Conservation (phyloP, 1,140 invertebrate genomes). For the Belonocnema kinseyi region DNA sequence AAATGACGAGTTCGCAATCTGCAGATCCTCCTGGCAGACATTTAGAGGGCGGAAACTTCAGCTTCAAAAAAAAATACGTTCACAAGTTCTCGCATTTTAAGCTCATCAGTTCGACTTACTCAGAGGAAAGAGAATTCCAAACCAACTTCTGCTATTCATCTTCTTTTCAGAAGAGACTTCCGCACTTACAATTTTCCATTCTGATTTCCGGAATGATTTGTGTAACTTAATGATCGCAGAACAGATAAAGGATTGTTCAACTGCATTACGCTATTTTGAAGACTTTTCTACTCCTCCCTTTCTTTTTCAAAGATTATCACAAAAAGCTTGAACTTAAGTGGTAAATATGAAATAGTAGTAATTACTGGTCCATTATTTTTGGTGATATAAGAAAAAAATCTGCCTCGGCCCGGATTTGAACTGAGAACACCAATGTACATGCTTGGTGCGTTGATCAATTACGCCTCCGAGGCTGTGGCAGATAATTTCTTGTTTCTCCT, state of each 20-base stretch:
- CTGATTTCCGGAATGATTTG: slow-evolving; percentile 11
- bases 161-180: slow-evolving; percentile 19
- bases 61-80: background rate
- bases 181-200: slow-evolving; percentile 18
- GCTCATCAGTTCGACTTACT: slow-evolving; percentile 30
- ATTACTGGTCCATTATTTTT: too few relatives aligned
- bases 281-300: too few relatives aligned
- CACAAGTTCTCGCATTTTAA: slow-evolving; percentile 29
- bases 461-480: background rate
- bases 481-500: too few relatives aligned
- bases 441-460: too few relatives aligned
- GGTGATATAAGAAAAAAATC: too few relatives aligned
- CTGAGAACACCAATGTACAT: too few relatives aligned
- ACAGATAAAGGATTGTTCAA: slow-evolving; percentile 4
- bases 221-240: background rate
- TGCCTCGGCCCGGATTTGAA: too few relatives aligned
- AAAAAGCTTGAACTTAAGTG: background rate
- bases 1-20: background rate
- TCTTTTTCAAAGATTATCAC: too few relatives aligned
- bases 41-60: background rate
- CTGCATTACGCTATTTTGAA: too few relatives aligned
- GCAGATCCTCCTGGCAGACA: background rate
- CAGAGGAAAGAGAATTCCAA: background rate
- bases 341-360: too few relatives aligned
- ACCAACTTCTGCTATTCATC: slow-evolving; percentile 23